phyloP scores from a whole-genome alignment of 2,888 invertebrate genomes.

The Limenitis camilla region DNA sequence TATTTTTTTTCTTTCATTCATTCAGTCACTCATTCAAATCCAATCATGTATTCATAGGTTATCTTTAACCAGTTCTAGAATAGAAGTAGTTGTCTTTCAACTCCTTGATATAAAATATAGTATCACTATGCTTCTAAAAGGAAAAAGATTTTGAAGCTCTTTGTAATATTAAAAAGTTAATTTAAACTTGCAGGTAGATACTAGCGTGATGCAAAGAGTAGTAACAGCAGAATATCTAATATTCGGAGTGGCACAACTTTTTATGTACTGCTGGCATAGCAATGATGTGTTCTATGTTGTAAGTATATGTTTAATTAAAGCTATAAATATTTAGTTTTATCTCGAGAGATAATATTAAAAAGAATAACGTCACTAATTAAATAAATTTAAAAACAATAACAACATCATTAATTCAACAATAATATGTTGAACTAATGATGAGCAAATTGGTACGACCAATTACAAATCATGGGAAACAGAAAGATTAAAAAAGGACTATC shows the following conservation, averaged over 20 bases:
- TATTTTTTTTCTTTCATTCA: too few relatives aligned
- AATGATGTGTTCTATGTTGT: slow-evolving; percentile 56
- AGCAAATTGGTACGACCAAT: not conserved
- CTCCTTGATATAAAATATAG: not conserved
- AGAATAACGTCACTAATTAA: not conserved
- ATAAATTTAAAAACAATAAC: too few relatives aligned
- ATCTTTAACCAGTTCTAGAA: too few relatives aligned
- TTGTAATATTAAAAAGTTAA: not conserved
- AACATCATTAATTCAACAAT: too few relatives aligned
- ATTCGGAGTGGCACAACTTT: slow-evolving; percentile 57
- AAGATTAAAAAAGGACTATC: not conserved
- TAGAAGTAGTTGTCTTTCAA: too few relatives aligned
- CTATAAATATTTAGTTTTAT: not conserved
- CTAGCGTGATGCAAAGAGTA: slow-evolving; percentile 46
- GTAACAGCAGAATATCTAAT: slow-evolving; percentile 54
- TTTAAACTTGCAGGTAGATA: slow-evolving; percentile 44
- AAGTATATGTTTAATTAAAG: slow-evolving; percentile 27
- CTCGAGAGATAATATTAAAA: not conserved
- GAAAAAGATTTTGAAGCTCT: not conserved
- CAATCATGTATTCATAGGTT: too few relatives aligned
- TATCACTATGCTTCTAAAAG: not conserved
- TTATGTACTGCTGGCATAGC: slow-evolving; percentile 65
- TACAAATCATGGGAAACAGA: not conserved
- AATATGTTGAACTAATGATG: not conserved
- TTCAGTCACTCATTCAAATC: too few relatives aligned